A percentile compares a stretch with the other conserved stretches of the same genome.
These are phyloP conservation scores for Leucophora obtusa DNA, from an alignment of 2,888 invertebrate species.

Conservation along the genomic window DNA sequence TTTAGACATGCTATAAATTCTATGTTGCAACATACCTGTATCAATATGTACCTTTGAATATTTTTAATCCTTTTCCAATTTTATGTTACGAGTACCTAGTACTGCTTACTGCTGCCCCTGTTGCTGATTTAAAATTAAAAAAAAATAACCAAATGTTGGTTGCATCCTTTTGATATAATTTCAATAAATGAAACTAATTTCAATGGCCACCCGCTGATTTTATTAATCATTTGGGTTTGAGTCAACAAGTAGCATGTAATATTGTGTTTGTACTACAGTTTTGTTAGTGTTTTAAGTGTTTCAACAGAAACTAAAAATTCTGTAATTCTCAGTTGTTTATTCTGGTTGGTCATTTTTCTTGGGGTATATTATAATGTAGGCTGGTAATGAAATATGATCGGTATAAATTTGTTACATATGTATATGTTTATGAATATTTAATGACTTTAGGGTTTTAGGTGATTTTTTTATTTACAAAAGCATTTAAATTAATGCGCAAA, in stretches of 20 bases:
- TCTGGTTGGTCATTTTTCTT: constrained; percentile 7
- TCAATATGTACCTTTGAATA: constrained; percentile 41
- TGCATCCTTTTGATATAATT: constrained; percentile 59
- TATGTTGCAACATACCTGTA: constrained; percentile 13
- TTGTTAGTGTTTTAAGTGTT: constrained; percentile 23
- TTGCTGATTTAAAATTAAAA: constrained; percentile 17
- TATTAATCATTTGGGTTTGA: constrained; percentile 65
- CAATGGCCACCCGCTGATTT: constrained; percentile 66
- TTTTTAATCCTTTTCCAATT: constrained; percentile 47
- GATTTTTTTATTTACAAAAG: no score
- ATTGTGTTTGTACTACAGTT: background rate
- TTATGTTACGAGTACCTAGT: background rate
- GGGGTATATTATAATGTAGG: constrained; percentile 33
- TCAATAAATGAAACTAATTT: constrained; percentile 63
- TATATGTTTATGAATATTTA: constrained; percentile 7
- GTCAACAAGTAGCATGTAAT: constrained; percentile 30
- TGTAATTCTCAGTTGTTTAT: constrained; percentile 16
- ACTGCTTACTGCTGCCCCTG: background rate
- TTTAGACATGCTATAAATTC: constrained; percentile 55
- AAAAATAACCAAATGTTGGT: constrained; percentile 44
- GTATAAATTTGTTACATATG: constrained; percentile 45
- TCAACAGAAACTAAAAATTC: constrained; percentile 10
- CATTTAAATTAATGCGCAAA: no score
- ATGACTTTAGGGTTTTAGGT: background rate
- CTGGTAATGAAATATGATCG: constrained; percentile 46